Evolutionary conservation across 2,113 vertebrate genomes (phyloP), one percentile per base, ranked within the genome.

Genomic region (Emydura subglobosa): DNA sequence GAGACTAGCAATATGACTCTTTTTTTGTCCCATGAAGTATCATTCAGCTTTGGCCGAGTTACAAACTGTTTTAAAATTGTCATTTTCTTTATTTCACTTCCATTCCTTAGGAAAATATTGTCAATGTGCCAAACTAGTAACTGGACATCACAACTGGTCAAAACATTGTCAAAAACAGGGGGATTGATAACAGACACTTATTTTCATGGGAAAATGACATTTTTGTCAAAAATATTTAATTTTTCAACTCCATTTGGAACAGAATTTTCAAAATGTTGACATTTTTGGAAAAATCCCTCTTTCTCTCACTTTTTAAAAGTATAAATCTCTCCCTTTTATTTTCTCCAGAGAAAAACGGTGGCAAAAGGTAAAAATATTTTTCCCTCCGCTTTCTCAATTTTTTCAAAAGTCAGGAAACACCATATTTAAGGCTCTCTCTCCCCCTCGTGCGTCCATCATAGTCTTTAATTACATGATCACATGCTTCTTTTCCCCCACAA

Each of bases 41-140:
- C 0, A 0, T 79, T 85, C 53, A 1, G 5, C 25, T 96, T 79
- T 1, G 0, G 74, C 88, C 2, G 1, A 21, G 50, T 93, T 92
- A 81, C 91, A 90, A 91, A 90, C 82, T 94, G 50, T 0, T 0
- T 54, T 68, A 1, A 72, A 72, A 7, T 91, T 82, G 29, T 82
- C 4, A 6, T 86, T 96, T 96, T 85, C 92, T 93, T 97, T 93
- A 74, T 0, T 1, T 84, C 85, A 90, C 86, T 91, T 72, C n/a
- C n/a, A 22, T 93, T 91, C 92, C 91, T 88, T 96, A 1, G 1
- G 94, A 96, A 96, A 96, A 90, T 72, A 86, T 57, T 72, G 39
- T 94, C 88, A 53, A 17, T 10, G 76, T 79, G 44, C 27, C 14
- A n/a, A 9, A 19, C 13, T 42, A 44, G 55, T 47, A 61, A 34